phyloP scores from a whole-genome alignment of 2,797 vertebrate genomes.

The Neosilurus hyrtlii region DNA sequence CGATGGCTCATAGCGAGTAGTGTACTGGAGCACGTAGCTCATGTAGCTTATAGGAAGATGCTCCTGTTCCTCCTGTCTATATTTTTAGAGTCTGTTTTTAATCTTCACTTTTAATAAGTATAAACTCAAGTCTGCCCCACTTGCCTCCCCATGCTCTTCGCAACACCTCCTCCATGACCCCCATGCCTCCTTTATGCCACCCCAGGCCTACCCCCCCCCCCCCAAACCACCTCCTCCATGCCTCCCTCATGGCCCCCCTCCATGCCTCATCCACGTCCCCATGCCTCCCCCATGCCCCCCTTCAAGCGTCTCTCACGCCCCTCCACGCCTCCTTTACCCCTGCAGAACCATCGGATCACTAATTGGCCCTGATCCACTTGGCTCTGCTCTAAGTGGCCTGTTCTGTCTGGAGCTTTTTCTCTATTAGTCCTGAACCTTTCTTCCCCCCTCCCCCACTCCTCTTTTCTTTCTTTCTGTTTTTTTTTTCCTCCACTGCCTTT shows the following conservation, averaged over 20 bases:
- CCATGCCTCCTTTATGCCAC: too few relatives aligned
- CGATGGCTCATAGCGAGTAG: neutral
- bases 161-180: too few relatives aligned
- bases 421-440: slow-evolving; percentile 56
- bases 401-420: slow-evolving; percentile 49
- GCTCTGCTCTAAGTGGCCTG: slow-evolving; percentile 53
- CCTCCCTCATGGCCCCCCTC: too few relatives aligned
- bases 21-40: neutral
- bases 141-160: too few relatives aligned
- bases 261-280: neutral
- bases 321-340: slow-evolving; percentile 29
- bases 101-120: too few relatives aligned
- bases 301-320: neutral
- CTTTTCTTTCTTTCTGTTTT: neutral
- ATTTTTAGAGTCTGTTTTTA: neutral
- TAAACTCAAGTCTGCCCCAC: too few relatives aligned
- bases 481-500: slow-evolving; percentile 42
- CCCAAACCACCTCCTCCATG: too few relatives aligned
- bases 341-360: slow-evolving; percentile 43
- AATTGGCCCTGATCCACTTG: slow-evolving; percentile 55
- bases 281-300: neutral
- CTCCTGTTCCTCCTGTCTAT: neutral
- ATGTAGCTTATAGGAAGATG: neutral
- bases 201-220: too few relatives aligned
- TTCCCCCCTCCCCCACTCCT: neutral